A percentile compares a stretch with the other conserved stretches of the same genome.
Conservation (phyloP, 2,113 vertebrate genomes). For the Sus scrofa region DNA sequence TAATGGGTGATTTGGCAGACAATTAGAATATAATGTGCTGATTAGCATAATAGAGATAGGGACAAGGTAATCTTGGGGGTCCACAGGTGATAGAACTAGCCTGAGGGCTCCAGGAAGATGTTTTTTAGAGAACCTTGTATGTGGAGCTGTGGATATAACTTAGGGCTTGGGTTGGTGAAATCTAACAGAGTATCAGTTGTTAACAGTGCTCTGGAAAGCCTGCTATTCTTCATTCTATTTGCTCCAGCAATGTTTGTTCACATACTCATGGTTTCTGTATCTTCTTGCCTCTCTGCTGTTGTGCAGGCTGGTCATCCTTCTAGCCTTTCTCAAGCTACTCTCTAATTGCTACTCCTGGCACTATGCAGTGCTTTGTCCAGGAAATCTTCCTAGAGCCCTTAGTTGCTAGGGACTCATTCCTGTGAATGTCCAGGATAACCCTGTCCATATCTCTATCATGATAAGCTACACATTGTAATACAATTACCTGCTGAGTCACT, state of each 20-base stretch:
- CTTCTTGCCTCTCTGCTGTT: not conserved
- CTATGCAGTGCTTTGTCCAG: not conserved
- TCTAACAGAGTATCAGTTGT: not conserved
- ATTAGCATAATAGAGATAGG: not conserved
- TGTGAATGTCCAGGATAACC: not conserved
- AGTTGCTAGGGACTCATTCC: not conserved
- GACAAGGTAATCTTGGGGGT: not conserved
- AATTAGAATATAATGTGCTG: not conserved
- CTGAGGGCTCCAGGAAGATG: not conserved
- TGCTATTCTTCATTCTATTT: not conserved
- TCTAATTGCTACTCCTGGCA: not conserved
- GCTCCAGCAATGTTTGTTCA: not conserved
- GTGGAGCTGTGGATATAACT: not conserved
- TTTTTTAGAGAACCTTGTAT: not conserved
- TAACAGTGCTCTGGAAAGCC: not conserved
- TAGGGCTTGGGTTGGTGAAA: not conserved
- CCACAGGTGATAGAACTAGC: not conserved
- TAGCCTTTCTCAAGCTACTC: not conserved
- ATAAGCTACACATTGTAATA: not conserved
- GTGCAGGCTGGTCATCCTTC: not conserved
- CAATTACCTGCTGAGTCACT: not conserved
- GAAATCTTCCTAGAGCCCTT: not conserved
- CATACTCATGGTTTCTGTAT: not conserved
- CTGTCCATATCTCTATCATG: not conserved
- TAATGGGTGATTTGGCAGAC: not conserved